A percentile compares a stretch with the other conserved stretches of the same genome.
Evolutionary conservation across 2,888 invertebrate genomes (phyloP).

Genomic region (Pemphredon lugubris): DNA sequence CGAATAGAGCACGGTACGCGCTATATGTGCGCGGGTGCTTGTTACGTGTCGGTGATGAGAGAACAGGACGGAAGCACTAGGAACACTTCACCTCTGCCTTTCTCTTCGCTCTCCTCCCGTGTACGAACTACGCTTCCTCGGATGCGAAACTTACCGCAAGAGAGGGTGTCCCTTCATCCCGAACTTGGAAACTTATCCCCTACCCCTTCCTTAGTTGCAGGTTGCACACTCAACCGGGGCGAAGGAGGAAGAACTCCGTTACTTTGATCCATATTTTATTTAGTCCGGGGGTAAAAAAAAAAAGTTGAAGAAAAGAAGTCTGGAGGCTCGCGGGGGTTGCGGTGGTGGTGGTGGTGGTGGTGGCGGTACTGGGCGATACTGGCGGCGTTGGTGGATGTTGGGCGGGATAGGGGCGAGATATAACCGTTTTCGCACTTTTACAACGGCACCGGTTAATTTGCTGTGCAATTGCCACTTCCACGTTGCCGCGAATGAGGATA

Average conservation of each 20-base stretch:
- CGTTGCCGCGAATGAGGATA: slow-evolving; percentile 34
- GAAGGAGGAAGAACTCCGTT: slow-evolving; percentile 51
- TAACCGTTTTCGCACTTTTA: slow-evolving; percentile 62
- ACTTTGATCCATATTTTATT: slow-evolving; percentile 75
- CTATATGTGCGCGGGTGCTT: slow-evolving; percentile 9
- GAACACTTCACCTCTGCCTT: slow-evolving; percentile 20
- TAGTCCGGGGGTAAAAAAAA: slow-evolving; percentile 44
- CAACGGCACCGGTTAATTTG: slow-evolving; percentile 58
- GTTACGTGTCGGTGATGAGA: slow-evolving; percentile 34
- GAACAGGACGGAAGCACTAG: slow-evolving; percentile 13
- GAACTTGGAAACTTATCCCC: slow-evolving; percentile 72
- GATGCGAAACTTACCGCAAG: slow-evolving; percentile 68
- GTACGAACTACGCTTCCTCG: slow-evolving; percentile 64
- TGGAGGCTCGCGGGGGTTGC: background rate
- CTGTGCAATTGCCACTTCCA: slow-evolving; percentile 60
- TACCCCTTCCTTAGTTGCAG: slow-evolving; percentile 46
- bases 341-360: slow-evolving; percentile 9
- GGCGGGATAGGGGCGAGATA: slow-evolving; percentile 32
- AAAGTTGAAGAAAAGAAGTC: slow-evolving; percentile 17
- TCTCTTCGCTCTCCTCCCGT: slow-evolving; percentile 18
- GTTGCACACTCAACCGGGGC: slow-evolving; percentile 45
- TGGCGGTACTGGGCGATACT: slow-evolving; percentile 11
- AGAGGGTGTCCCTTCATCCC: slow-evolving; percentile 54
- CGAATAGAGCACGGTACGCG: slow-evolving; percentile 52
- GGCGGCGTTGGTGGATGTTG: slow-evolving; percentile 5